phyloP scores from a whole-genome alignment of 2,888 invertebrate genomes.

The Luffia ferchaultella region DNA sequence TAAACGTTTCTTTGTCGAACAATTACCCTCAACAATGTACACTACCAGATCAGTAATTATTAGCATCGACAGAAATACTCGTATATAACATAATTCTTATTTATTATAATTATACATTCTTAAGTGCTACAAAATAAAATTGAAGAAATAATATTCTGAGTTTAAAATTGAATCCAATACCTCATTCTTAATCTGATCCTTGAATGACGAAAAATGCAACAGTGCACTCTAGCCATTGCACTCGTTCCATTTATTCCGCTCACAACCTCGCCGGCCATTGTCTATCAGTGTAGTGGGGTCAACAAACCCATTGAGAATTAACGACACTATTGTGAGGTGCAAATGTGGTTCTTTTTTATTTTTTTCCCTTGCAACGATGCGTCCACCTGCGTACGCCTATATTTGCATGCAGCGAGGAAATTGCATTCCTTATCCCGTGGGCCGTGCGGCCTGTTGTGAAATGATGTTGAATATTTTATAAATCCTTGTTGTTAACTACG shows the following conservation, averaged over 20 bases:
- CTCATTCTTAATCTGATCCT: too few species aligned
- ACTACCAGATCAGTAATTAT: too few species aligned
- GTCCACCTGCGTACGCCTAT: conserved; percentile 9
- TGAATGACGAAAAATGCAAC: too few species aligned
- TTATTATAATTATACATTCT: too few species aligned
- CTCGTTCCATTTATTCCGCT: conserved; percentile 50
- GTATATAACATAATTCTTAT: too few species aligned
- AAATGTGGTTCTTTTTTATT: conserved; percentile 3
- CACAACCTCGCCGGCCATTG: conserved; percentile 61
- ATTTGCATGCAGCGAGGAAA: conserved; percentile 9
- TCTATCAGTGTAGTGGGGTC: conserved; percentile 54
- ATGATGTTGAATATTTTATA: conserved; percentile 4
- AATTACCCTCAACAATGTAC: too few species aligned
- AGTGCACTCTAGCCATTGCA: background rate
- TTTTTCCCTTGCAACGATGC: conserved; percentile 3
- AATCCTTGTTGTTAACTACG: too few species aligned
- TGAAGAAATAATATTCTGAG: too few species aligned
- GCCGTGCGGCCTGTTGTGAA: conserved; percentile 3
- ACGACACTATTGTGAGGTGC: conserved; percentile 31
- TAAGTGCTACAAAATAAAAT: too few species aligned
- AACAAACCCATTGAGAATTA: conserved; percentile 57
- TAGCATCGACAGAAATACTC: too few species aligned
- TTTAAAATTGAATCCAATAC: too few species aligned
- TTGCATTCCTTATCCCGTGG: background rate
- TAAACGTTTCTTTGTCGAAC: too few species aligned